phyloP scores from a whole-genome alignment of 2,888 invertebrate genomes.

The Mactromeris polynyma region DNA sequence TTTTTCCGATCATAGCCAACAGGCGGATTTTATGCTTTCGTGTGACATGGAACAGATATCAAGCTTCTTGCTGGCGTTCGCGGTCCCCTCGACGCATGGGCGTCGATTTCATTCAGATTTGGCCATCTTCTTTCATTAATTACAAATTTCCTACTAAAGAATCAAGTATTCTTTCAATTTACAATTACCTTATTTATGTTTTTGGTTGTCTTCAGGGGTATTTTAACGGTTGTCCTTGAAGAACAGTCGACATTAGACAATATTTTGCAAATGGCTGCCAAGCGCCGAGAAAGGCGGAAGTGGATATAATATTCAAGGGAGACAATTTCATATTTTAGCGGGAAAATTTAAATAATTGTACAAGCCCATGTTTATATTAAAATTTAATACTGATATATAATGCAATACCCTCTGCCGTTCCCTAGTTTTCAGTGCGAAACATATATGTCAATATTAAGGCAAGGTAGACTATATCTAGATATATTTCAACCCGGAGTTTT shows the following conservation, averaged over 20 bases:
- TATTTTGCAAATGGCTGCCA: slow-evolving; percentile 69
- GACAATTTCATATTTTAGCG: slow-evolving; percentile 37
- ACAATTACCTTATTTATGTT: neutral
- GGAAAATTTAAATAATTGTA: slow-evolving; percentile 46
- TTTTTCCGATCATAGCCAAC: neutral
- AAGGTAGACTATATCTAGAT: too few species aligned
- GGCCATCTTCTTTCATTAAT: neutral
- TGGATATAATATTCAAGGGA: slow-evolving; percentile 32
- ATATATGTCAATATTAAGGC: too few species aligned
- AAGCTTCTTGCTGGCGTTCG: slow-evolving; percentile 67
- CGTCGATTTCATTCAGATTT: slow-evolving; percentile 23
- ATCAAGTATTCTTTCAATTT: neutral
- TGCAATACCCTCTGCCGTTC: too few species aligned
- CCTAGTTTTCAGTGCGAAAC: too few species aligned
- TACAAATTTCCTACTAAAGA: neutral
- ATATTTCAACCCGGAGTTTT: too few species aligned
- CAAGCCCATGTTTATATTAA: too few species aligned
- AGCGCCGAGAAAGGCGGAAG: slow-evolving; percentile 69
- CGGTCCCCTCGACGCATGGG: slow-evolving; percentile 71
- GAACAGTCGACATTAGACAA: neutral
- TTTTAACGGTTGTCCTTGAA: slow-evolving; percentile 12
- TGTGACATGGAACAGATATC: slow-evolving; percentile 64
- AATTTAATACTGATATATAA: too few species aligned
- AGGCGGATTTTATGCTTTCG: slow-evolving; percentile 58
- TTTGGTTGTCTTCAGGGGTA: neutral